phyloP scores from a whole-genome alignment of 2,888 invertebrate genomes.

The Octonoba sinensis region DNA sequence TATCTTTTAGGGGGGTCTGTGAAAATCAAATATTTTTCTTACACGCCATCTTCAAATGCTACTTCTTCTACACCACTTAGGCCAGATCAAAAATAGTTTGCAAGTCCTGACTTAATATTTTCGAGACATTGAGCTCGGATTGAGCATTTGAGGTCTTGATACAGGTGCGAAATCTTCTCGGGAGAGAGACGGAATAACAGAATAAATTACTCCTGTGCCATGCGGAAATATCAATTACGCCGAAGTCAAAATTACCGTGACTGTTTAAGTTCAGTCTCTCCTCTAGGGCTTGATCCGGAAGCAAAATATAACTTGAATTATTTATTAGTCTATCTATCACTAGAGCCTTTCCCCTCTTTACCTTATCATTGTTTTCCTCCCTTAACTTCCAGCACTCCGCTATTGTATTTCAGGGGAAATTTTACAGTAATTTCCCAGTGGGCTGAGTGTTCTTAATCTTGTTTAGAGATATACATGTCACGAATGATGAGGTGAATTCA shows the following conservation, averaged over 20 bases:
- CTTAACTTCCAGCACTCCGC: conserved; percentile 45
- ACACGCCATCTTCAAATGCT: no score
- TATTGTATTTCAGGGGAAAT: conserved; percentile 55
- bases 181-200: not conserved
- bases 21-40: no score
- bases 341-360: conserved; percentile 25
- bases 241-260: conserved; percentile 49
- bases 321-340: conserved; percentile 61
- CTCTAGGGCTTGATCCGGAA: conserved; percentile 32
- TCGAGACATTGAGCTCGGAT: no score
- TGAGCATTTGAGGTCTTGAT: conserved; percentile 23
- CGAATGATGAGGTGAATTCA: conserved; percentile 37
- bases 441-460: conserved; percentile 46
- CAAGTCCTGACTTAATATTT: no score
- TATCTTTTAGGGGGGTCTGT: no score
- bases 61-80: no score
- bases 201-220: conserved; percentile 38
- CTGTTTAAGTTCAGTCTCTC: conserved; percentile 36
- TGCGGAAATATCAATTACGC: conserved; percentile 50
- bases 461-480: conserved; percentile 61
- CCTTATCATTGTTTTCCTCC: conserved; percentile 45
- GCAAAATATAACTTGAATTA: conserved; percentile 60
- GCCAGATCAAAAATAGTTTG: no score
- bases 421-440: conserved; percentile 62
- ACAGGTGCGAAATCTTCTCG: conserved; percentile 26